Conservation (phyloP, 2,888 invertebrate species). For the Balanococcus diminutus region DNA sequence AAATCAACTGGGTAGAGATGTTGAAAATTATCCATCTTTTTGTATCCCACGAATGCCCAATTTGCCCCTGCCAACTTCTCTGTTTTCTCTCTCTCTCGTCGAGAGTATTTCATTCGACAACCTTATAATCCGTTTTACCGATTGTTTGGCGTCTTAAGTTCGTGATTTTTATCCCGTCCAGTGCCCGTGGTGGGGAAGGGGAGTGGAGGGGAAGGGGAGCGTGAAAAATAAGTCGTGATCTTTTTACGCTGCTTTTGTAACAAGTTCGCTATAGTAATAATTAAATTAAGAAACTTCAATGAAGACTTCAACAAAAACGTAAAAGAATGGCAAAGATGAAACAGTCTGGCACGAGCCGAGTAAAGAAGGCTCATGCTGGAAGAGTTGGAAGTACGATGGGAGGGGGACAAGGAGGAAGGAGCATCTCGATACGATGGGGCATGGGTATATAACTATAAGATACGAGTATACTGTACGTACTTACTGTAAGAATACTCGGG, state of each 20-base stretch:
- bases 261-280: constrained; percentile 24
- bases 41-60: no score
- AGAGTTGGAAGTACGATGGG: no score
- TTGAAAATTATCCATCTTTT: no score
- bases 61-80: no score
- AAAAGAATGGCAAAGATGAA: constrained; percentile 13
- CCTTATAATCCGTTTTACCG: not conserved
- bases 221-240: not conserved
- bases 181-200: no score
- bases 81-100: no score
- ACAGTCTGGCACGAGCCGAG: not conserved
- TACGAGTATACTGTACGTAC: not conserved
- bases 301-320: constrained; percentile 31
- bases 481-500: not conserved
- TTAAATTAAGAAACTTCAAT: constrained; percentile 40
- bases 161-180: not conserved
- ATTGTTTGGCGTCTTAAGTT: not conserved
- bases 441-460: not conserved
- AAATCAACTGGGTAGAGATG: no score
- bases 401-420: not conserved
- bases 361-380: not conserved
- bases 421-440: not conserved
- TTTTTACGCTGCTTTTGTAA: constrained; percentile 26
- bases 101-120: not conserved
- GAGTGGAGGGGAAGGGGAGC: no score